These are phyloP conservation scores for Aulostomus chinensis DNA, from an alignment of 2,797 vertebrate species.

Conservation along the genomic window DNA sequence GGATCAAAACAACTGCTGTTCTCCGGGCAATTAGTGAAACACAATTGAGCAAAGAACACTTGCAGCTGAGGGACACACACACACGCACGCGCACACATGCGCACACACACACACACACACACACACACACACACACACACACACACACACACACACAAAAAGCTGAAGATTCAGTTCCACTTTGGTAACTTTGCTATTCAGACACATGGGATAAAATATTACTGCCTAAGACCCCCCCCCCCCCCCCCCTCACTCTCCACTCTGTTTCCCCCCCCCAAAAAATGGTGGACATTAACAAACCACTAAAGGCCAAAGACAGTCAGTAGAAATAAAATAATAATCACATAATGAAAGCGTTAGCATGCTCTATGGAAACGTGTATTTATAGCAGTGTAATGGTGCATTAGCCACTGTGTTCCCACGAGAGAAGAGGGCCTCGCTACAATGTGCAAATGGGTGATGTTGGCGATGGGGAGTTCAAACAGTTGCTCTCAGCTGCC, in stretches of 20 bases:
- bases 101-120: too few species aligned
- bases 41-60: too few species aligned
- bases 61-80: too few species aligned
- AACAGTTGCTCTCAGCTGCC: constrained; percentile 18
- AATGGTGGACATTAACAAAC: constrained; percentile 12
- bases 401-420: constrained; percentile 55
- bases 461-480: constrained; percentile 37
- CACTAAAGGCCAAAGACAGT: constrained; percentile 10
- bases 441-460: constrained; percentile 48
- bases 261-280: neutral
- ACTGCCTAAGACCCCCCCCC: too few species aligned
- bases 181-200: neutral
- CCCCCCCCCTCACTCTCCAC: neutral
- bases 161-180: too few species aligned
- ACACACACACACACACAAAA: too few species aligned
- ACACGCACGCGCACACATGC: too few species aligned
- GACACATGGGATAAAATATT: neutral
- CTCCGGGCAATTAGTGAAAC: constrained; percentile 23
- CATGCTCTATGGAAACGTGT: constrained; percentile 20
- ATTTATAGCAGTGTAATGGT: constrained; percentile 62
- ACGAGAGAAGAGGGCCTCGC: constrained; percentile 30
- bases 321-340: constrained; percentile 56
- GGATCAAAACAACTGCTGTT: constrained; percentile 22
- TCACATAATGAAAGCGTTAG: constrained; percentile 38
- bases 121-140: too few species aligned